phyloP scores from a whole-genome alignment of 2,113 vertebrate genomes.

The Bambusicola thoracicus region DNA sequence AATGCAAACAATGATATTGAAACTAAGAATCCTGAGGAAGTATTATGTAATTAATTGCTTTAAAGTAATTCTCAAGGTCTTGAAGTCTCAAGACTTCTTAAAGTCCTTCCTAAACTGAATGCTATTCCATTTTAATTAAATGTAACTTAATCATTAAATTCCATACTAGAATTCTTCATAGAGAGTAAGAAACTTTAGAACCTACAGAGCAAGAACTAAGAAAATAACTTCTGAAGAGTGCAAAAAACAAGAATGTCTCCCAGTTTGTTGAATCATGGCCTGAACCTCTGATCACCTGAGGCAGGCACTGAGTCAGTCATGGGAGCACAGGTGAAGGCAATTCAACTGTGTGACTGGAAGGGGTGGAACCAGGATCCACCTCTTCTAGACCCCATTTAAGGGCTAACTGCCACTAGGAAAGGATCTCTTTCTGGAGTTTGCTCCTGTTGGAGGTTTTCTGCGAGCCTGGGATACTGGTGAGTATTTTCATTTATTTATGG shows the following conservation, averaged over 20 bases:
- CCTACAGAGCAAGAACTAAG: not conserved
- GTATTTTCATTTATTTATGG: too few relatives aligned
- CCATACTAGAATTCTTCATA: not conserved
- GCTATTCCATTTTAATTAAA: not conserved
- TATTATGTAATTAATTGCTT: not conserved
- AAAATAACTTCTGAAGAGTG: not conserved
- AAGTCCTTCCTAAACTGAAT: not conserved
- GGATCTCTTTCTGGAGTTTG: too few relatives aligned
- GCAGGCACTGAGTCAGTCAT: too few relatives aligned
- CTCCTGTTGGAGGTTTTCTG: too few relatives aligned
- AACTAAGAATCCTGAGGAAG: not conserved
- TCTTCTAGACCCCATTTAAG: too few relatives aligned
- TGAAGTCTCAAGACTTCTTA: not conserved
- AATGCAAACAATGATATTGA: conserved; percentile 31
- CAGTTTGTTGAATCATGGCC: too few relatives aligned
- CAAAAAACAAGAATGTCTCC: not conserved
- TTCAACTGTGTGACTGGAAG: too few relatives aligned
- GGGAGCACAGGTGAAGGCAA: too few relatives aligned
- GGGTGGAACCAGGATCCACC: too few relatives aligned
- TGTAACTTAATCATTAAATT: not conserved
- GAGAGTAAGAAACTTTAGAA: not conserved
- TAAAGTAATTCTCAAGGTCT: not conserved
- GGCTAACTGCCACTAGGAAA: too few relatives aligned
- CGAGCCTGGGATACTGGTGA: too few relatives aligned
- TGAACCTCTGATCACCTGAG: too few relatives aligned